These are phyloP conservation scores for Porites australiensis DNA, from an alignment of 64 coral and sea anemone genomes.

Conservation along the genomic window DNA sequence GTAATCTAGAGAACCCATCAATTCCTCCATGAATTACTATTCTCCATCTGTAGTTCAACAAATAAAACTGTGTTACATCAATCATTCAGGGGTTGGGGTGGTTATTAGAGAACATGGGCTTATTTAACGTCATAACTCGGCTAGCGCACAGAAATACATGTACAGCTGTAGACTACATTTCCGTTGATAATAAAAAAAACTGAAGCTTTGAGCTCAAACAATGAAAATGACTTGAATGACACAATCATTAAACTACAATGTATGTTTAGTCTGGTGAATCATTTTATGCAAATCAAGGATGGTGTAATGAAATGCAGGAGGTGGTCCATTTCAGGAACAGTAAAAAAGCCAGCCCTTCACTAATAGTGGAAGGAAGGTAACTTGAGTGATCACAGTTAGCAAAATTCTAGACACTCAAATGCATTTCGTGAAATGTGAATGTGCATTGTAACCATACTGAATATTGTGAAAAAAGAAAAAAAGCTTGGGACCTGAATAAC, in stretches of 20 bases:
- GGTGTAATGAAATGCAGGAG: conserved; percentile 1
- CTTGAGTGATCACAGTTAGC: neutral
- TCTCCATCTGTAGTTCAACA: conserved; percentile 28
- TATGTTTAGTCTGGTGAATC: conserved; percentile 5
- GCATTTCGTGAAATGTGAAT: conserved; percentile 5
- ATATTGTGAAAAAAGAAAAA: conserved; percentile 1
- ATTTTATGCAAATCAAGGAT: conserved; percentile 13
- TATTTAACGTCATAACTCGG: conserved; percentile 1
- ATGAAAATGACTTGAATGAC: conserved; percentile 2
- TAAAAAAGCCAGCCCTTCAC: conserved; percentile 1
- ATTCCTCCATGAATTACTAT: conserved; percentile 28
- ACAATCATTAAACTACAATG: neutral
- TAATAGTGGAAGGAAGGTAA: conserved; percentile 10
- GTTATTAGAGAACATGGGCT: conserved; percentile 14
- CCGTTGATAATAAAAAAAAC: neutral
- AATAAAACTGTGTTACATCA: neutral
- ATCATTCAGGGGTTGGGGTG: neutral
- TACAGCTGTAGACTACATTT: neutral
- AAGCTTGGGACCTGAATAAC: too few species aligned
- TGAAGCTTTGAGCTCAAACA: neutral
- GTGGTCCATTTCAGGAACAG: conserved; percentile 9
- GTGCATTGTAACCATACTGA: conserved; percentile 10
- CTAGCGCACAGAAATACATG: conserved; percentile 9
- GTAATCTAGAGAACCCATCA: conserved; percentile 38
- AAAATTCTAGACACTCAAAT: conserved; percentile 11